Evolutionary conservation across 1,140 invertebrate genomes (phyloP).

Genomic region (Pissodes strobi): DNA sequence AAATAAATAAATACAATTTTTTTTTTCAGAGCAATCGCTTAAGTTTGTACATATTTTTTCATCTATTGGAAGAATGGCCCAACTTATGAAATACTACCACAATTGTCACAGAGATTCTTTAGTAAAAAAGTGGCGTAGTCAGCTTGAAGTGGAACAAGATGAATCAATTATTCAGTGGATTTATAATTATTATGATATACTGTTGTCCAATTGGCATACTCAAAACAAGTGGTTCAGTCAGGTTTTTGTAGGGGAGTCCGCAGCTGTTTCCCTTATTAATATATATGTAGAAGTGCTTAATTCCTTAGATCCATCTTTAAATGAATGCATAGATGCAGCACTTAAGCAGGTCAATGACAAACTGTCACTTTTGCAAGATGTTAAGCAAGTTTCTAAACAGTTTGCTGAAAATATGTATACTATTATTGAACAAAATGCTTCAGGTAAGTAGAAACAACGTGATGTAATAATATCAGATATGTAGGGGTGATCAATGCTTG

Average conservation of each 20-base stretch:
- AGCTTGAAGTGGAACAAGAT: constrained; percentile 66
- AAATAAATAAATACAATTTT: too few relatives aligned
- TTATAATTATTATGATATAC: constrained; percentile 70
- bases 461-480: neutral
- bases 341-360: constrained; percentile 68
- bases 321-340: constrained; percentile 63
- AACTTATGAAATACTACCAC: constrained; percentile 81
- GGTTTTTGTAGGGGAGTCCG: constrained; percentile 65
- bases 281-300: constrained; percentile 66
- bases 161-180: constrained; percentile 67
- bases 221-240: constrained; percentile 77
- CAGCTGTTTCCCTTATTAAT: constrained; percentile 63
- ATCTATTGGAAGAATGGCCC: constrained; percentile 74
- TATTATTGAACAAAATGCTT: constrained; percentile 35
- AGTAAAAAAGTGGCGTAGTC: constrained; percentile 63
- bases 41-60: constrained; percentile 74
- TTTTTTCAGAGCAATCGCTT: constrained; percentile 71
- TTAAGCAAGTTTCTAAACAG: constrained; percentile 68
- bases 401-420: constrained; percentile 65
- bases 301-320: constrained; percentile 65
- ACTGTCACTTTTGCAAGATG: constrained; percentile 66
- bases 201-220: constrained; percentile 74
- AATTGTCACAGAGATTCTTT: constrained; percentile 77
- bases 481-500: too few relatives aligned
- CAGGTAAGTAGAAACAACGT: constrained; percentile 28